Evolutionary conservation across 2,888 invertebrate species (phyloP), one percentile per base, ranked within the genome.

Genomic region (Agonopterix subpropinquella): DNA sequence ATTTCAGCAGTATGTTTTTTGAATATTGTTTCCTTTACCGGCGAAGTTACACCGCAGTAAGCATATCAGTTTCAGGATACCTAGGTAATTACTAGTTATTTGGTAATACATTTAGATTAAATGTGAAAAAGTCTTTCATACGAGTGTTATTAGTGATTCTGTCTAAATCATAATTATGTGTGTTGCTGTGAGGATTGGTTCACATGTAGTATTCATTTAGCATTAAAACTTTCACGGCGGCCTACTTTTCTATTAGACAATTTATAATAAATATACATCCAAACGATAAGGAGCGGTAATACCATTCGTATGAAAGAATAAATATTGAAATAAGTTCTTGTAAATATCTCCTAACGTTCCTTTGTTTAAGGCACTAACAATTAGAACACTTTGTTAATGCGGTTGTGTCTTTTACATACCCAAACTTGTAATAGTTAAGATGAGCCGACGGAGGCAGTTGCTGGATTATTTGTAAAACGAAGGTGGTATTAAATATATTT

Each of bases 401-500:
- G 80, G 81, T 80, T 78, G 83, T 80, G 80, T 77, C 72, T 70
- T 70, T 73, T 71, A 70, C 64, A 63, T 61, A 57, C 64, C 76
- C 74, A 67, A 68, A 70, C 67, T 72, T 73, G 72, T 72, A 73
- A 69, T 73, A 72, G 70, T 65, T 72, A 70, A 61, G 64, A 28
- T 28, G 28, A 64, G 69, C 75, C 74, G 65, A 58, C 63, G 41
- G 62, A 73, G 78, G 79, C 82, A 67, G 65, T 70, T 68, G 69
- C 39, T 39, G 57, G 55, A 59, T 69, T 67, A 78, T 77, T 79
- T 83, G 80, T 80, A 79, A 73, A 73, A 74, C 65, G 73, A 75
- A 77, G 77, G 77, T 80, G 79, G 80, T 84, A 82, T 78, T 83
- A 80, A 84, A 85, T 83, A 83, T 82, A 82, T 83, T 84, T 85